These are phyloP conservation scores for Pimpla rufipes DNA, from an alignment of 2,888 invertebrate genomes.

Conservation along the genomic window DNA sequence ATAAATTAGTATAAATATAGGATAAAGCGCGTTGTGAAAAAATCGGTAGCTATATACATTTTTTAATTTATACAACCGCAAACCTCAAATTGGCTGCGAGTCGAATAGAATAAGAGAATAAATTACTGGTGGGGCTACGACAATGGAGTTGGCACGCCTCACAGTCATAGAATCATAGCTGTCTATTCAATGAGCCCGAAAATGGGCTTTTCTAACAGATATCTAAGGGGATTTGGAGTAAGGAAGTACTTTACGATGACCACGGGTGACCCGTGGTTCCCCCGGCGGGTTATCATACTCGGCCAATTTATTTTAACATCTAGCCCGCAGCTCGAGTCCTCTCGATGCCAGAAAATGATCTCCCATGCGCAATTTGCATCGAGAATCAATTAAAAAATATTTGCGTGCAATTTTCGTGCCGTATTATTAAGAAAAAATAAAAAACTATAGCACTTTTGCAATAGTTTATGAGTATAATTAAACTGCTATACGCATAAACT, in stretches of 20 bases:
- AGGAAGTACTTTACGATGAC: slow-evolving; percentile 82
- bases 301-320: slow-evolving; percentile 5
- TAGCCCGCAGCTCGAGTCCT: background rate
- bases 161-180: slow-evolving; percentile 85
- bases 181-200: slow-evolving; percentile 85
- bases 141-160: slow-evolving; percentile 85
- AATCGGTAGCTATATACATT: background rate
- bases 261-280: slow-evolving; percentile 78
- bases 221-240: slow-evolving; percentile 79
- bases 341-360: background rate
- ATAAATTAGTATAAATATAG: no score
- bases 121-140: slow-evolving; percentile 81
- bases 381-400: background rate
- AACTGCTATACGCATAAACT: no score
- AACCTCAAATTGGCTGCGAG: slow-evolving; percentile 62
- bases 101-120: slow-evolving; percentile 81
- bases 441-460: background rate
- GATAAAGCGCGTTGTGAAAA: no score
- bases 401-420: background rate
- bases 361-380: background rate
- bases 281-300: slow-evolving; percentile 66
- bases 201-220: slow-evolving; percentile 84
- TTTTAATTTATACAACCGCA: slow-evolving; percentile 47
- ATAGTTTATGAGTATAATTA: no score
- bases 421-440: background rate